Evolutionary conservation across 2,113 vertebrate species (phyloP), one percentile per base, ranked within the genome.

Genomic region (Notarius quadriscutis): DNA sequence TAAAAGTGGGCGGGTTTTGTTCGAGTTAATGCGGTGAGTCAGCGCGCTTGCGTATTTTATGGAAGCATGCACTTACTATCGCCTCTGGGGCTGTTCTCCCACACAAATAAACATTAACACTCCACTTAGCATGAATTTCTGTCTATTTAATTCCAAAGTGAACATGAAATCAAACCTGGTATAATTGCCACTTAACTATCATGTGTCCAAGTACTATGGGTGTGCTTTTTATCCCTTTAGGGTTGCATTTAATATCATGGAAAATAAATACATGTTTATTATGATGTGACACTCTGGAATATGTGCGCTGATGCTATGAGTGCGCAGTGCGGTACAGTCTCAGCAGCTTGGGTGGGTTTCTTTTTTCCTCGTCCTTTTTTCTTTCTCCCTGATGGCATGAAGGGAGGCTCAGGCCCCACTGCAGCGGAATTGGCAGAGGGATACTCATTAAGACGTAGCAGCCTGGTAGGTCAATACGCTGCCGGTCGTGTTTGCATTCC

Each of bases 371-470:
- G 34, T 1, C 18, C n/a, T 80, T 58, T 27, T 51, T 51, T 82
- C 72, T n/a, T 57, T 86, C 71, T 75, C 74, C 51, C 60, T 87
- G 34, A 58, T 30, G 79, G 25, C 72, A 79, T 53, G 77, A 86
- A 84, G 72, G 51, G 67, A 86, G 79, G 83, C 69, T 88, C 57
- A 65, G 48, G 57, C 79, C 57, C 58, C 75, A 55, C 48, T 80
- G 82, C 72, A 81, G 85, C 74, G 69, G 81, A 89, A 90, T 84
- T 80, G 81, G 86, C 90, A 84, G 81, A 77, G 87, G 91, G 78
- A 84, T 91, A 86, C 89, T 92, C 90, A 90, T 91, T 90, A 91
- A 86, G 88, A 72, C 91, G 58, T 62, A 85, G 87, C 83, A 82
- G 83, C 80, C 27, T 77, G 87, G 83, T 81, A 86, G 89, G 90